phyloP scores from a whole-genome alignment of 2,888 invertebrate genomes.

The Lysandra coridon region DNA sequence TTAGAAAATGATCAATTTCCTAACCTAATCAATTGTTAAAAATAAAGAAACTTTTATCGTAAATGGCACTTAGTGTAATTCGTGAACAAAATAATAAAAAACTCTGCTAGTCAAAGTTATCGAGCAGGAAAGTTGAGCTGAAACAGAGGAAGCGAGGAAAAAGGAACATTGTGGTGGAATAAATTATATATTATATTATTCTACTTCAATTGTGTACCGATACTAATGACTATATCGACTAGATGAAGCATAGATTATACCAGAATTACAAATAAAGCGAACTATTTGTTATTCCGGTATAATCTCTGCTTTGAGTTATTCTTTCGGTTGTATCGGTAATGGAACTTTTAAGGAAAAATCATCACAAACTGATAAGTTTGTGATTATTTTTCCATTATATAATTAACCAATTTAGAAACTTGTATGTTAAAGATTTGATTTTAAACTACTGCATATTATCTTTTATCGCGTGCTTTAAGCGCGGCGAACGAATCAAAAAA shows the following conservation, averaged over 20 bases:
- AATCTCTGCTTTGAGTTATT: not conserved
- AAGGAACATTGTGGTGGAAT: not conserved
- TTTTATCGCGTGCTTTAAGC: too few relatives aligned
- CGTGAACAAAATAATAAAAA: not conserved
- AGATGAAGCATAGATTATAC: not conserved
- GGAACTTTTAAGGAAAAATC: too few relatives aligned
- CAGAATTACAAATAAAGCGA: not conserved
- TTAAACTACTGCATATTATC: too few relatives aligned
- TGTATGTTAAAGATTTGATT: too few relatives aligned
- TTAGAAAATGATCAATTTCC: too few relatives aligned
- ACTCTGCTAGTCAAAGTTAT: not conserved
- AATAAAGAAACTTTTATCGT: too few relatives aligned
- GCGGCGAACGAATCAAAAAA: too few relatives aligned
- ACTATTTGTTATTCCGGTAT: not conserved
- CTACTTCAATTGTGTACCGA: conserved; percentile 10
- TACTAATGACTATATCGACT: not conserved
- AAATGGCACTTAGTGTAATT: not conserved
- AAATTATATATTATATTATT: not conserved
- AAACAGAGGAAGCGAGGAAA: conserved; percentile 8
- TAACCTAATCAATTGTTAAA: too few relatives aligned
- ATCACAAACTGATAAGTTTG: too few relatives aligned
- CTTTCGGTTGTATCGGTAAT: not conserved
- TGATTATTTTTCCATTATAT: too few relatives aligned
- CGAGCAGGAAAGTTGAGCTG: conserved; percentile 12
- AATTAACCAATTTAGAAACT: too few relatives aligned